Base-by-base conservation (phyloP, 2,113 vertebrate species). In the Dasypus novemcinctus region DNA sequence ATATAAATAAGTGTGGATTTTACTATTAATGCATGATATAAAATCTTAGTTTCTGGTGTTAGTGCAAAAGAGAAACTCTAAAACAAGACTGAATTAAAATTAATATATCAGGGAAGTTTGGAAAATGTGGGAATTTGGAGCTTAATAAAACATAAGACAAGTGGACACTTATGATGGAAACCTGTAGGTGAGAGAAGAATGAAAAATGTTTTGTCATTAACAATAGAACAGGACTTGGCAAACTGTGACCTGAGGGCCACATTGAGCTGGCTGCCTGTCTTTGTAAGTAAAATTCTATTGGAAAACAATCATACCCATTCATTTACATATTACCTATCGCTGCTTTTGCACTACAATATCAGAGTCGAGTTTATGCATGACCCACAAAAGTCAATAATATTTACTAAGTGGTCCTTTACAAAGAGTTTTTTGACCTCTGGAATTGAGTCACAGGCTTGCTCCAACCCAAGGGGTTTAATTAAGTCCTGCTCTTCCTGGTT, bases 1-100 rank as follows among this genome's bases (percentile, higher is more conserved):
- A 94, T 93, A 87, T 96, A 92, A 96, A 96, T 96, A 96, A 87
- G 91, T 96, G 68, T 36, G 15, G 4, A 64, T 95, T 95, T 96
- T 89, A 38, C 54, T 94, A 84, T 94, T 96, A 97, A 93, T 85
- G 66, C 25, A 66, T 59, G 52, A 25, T 20, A 94, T 94, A 80
- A 97, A 95, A 85, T 92, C 78, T 96, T 95, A 63, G 86, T 96
- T 87, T 84, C 87, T 90, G 36, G 33, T 74, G 76, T 95, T 43
- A 46, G 17, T 61, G 33, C 71, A 71, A 84, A 97, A 82, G 85
- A 54, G 33, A 61, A 91, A 89, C 23, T 72, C 54, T 85, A 66
- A 94, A 95, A 91, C 64, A 90, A 95, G 72, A 81, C 66, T 21
- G 29, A 85, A 72, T 76, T 92, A 90, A 94, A 84, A 95, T 93